phyloP scores from a whole-genome alignment of 2,797 vertebrate species.

The Hypotaenidia okinawae region DNA sequence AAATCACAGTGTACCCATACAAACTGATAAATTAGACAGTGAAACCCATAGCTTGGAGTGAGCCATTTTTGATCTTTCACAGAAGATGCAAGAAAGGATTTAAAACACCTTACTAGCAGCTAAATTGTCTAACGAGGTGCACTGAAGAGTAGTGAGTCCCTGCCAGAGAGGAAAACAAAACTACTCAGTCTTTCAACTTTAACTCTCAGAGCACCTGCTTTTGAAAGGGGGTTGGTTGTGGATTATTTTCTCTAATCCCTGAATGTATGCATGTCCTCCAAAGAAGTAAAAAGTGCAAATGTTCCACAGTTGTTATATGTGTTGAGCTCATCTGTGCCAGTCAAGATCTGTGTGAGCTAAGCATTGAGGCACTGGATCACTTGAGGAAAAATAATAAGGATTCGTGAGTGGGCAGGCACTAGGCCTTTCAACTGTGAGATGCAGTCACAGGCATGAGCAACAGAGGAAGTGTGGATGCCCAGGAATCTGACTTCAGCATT shows the following conservation, averaged over 20 bases:
- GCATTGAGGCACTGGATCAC: fast-evolving
- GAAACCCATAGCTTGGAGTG: neutral
- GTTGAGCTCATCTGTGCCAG: neutral
- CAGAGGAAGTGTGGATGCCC: neutral
- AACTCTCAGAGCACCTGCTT: neutral
- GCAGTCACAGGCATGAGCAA: neutral
- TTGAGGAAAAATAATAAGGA: neutral
- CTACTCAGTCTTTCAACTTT: neutral
- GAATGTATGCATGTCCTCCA: neutral
- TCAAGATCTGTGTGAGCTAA: neutral
- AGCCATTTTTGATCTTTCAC: neutral
- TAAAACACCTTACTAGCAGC: neutral
- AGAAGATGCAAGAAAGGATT: neutral
- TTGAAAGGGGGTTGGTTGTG: neutral
- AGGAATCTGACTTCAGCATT: neutral
- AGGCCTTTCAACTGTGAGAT: neutral
- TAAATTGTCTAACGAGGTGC: neutral
- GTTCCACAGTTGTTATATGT: neutral
- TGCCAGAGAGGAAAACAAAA: neutral
- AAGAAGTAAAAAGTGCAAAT: neutral
- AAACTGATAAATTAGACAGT: neutral
- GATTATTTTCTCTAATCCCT: neutral
- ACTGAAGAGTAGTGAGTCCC: neutral
- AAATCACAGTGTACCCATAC: neutral
- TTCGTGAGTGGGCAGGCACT: neutral